phyloP scores from a whole-genome alignment of 1,140 invertebrate genomes.

The Sitobion miscanthi region DNA sequence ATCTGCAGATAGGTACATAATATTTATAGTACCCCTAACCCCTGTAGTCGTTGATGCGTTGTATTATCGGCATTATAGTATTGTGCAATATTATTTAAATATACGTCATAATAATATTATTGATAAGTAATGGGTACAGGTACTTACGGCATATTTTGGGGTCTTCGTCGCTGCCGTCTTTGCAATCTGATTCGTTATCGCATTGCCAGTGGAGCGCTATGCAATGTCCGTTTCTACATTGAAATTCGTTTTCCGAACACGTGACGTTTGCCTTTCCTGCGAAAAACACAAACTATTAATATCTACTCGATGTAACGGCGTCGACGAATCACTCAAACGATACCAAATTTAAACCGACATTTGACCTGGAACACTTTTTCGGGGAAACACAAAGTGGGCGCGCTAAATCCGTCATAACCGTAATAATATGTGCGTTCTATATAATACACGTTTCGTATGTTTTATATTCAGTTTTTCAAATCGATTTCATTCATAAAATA shows the following conservation, averaged over 20 bases:
- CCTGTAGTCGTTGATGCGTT: no score
- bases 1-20: neutral
- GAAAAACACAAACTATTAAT: slow-evolving; percentile 61
- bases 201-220: slow-evolving; percentile 79
- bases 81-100: neutral
- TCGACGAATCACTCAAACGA: neutral
- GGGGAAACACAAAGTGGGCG: neutral
- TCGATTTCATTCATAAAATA: neutral
- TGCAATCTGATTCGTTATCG: slow-evolving; percentile 79
- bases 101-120: neutral
- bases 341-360: neutral
- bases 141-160: slow-evolving; percentile 72
- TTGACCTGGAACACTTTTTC: neutral
- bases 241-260: slow-evolving; percentile 73
- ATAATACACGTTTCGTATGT: neutral
- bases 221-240: slow-evolving; percentile 76
- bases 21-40: no score
- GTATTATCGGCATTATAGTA: neutral
- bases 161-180: slow-evolving; percentile 77
- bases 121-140: no score
- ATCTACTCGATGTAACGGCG: neutral
- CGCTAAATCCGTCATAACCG: neutral
- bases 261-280: slow-evolving; percentile 66
- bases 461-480: neutral
- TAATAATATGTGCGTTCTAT: neutral